These are phyloP conservation scores for Saxicola maurus DNA, from an alignment of 2,797 vertebrate genomes.

Conservation along the genomic window DNA sequence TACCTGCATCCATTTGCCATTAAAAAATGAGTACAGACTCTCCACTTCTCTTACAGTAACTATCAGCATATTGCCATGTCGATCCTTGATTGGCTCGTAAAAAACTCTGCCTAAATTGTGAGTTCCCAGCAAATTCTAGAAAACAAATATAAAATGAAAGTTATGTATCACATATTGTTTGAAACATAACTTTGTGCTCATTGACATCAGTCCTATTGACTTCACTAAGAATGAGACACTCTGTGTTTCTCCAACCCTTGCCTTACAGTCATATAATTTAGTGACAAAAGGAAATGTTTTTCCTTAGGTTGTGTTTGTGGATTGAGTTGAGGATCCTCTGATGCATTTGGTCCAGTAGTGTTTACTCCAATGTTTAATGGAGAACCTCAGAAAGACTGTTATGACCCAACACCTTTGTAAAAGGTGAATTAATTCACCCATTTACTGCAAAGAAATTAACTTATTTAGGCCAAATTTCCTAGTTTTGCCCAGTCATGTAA, in stretches of 20 bases:
- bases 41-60: slow-evolving; percentile 90
- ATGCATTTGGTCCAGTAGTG: not conserved
- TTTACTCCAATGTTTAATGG: not conserved
- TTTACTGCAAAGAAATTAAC: not conserved
- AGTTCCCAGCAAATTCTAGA: slow-evolving; percentile 91
- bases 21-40: slow-evolving; percentile 87
- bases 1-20: slow-evolving; percentile 93
- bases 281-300: not conserved
- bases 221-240: not conserved
- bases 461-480: not conserved
- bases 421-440: not conserved
- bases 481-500: not conserved
- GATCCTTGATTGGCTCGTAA: slow-evolving; percentile 96
- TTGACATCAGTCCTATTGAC: not conserved
- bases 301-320: not conserved
- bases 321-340: not conserved
- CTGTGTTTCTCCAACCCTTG: not conserved
- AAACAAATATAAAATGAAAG: slow-evolving; percentile 29
- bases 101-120: slow-evolving; percentile 93
- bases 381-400: not conserved
- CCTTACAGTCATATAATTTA: not conserved
- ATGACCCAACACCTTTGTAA: not conserved
- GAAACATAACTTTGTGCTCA: not conserved
- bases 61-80: slow-evolving; percentile 92
- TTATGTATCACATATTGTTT: not conserved